These are phyloP conservation scores for Trypoxylon attenuatum DNA, from an alignment of 2,888 invertebrate genomes.

Conservation along the genomic window DNA sequence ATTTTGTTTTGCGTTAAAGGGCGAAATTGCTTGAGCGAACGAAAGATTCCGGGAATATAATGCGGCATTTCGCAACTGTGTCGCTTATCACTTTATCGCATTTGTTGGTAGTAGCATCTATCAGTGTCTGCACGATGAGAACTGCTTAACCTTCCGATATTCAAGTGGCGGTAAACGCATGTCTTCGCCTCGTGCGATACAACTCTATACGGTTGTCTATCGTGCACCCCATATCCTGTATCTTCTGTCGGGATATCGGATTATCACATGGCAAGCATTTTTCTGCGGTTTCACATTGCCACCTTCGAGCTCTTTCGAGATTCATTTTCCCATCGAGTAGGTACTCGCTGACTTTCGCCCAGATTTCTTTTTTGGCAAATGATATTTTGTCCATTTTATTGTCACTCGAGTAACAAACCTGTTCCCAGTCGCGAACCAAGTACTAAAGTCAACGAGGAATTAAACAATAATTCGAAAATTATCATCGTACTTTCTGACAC, in stretches of 20 bases:
- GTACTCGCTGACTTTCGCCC: not conserved
- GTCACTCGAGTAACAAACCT: not conserved
- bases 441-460: too few relatives aligned
- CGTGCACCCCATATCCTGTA: conserved; percentile 49
- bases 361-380: not conserved
- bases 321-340: conserved; percentile 37
- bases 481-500: too few relatives aligned
- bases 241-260: conserved; percentile 51
- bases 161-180: conserved; percentile 44
- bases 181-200: conserved; percentile 33
- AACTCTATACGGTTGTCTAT: conserved; percentile 37
- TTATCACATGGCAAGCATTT: conserved; percentile 50
- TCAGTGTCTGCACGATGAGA: conserved; percentile 40
- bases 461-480: too few relatives aligned
- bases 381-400: not conserved
- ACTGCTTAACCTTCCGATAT: conserved; percentile 41
- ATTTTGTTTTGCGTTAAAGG: not conserved
- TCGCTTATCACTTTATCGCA: conserved; percentile 32
- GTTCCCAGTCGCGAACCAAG: not conserved
- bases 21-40: too few relatives aligned
- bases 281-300: conserved; percentile 32
- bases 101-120: conserved; percentile 31
- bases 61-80: too few relatives aligned
- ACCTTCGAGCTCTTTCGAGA: conserved; percentile 26
- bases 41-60: too few relatives aligned